Base-by-base conservation (phyloP, 2,113 vertebrate genomes). In the Carettochelys insculpta region DNA sequence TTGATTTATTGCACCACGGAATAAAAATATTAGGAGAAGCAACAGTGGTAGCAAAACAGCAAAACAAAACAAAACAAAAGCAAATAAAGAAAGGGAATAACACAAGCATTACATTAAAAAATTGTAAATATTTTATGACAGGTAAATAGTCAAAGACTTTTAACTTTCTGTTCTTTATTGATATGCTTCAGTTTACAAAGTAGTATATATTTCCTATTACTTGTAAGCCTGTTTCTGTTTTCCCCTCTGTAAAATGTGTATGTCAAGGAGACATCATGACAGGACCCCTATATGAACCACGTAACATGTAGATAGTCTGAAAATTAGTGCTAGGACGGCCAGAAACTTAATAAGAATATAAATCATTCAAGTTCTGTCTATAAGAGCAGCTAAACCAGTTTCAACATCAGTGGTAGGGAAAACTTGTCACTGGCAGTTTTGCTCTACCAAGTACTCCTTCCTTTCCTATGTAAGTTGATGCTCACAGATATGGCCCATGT, bases 1-100 rank as follows among this genome's bases (percentile, higher is more conserved):
- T 95, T 97, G 96, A 97, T 98, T 98, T 96, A 94, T 91, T 89
- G 90, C 96, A 94, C 95, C 89, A 94, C 92, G 87, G 94, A 93
- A 94, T 51, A 29, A 86, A 79, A 94, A 80, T 29, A 82, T 77
- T 38, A 43, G 34, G 5, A 92, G 8, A 96, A 86, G 45, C 65
- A 93, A 73, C 22, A 83, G 45, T 50, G 20, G n/a, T 88, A 94
- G 83, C 76, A 83, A 89, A 93, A 94, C 95, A 77, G 80, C 61
- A 95, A 93, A 93, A 90, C 65, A 65, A 93, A 93, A 90, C 65
- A 65, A 93, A 87, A 86, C 95, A 94, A 90, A 94, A 95, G 92
- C 91, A 82, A 94, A 91, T 90, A 92, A 31, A 77, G 11, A 48
- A 77, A 82, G 17, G 13, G 77, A 76, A 16, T 84, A 14, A 93